Conservation (phyloP, 2,797 vertebrate species). For the Galago senegalensis region DNA sequence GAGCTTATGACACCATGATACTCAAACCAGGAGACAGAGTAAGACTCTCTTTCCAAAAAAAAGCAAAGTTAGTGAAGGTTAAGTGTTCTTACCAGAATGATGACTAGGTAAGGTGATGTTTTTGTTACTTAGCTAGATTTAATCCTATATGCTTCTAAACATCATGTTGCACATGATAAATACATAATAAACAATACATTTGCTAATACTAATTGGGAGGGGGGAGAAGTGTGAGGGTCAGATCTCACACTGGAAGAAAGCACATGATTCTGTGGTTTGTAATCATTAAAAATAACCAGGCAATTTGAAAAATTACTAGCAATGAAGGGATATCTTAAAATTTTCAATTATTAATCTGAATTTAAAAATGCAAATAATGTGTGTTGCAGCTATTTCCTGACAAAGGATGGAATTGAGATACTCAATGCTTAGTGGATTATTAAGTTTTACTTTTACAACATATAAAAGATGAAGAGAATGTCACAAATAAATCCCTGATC, state of each 20-base stretch:
- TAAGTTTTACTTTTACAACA: not conserved
- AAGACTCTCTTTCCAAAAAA: too few species aligned
- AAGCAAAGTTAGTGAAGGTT: not conserved
- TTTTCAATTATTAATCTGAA: constrained; percentile 35
- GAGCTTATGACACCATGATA: too few species aligned
- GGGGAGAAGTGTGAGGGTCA: not conserved
- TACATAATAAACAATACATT: not conserved
- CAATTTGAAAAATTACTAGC: not conserved
- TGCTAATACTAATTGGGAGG: not conserved
- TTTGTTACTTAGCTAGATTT: not conserved
- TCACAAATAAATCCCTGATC: not conserved
- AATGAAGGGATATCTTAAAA: constrained; percentile 41
- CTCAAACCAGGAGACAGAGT: too few species aligned
- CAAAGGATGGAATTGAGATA: not conserved
- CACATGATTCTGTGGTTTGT: not conserved
- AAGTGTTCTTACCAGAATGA: not conserved
- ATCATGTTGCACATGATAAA: not conserved
- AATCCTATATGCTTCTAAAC: not conserved
- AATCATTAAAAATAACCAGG: not conserved
- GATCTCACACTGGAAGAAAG: not conserved
- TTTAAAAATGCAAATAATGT: not conserved
- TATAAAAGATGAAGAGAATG: not conserved
- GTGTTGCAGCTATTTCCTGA: not conserved
- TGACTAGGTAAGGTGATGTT: not conserved
- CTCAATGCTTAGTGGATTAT: not conserved